These are phyloP conservation scores for Operophtera brumata DNA, from an alignment of 2,888 invertebrate genomes.

Conservation along the genomic window DNA sequence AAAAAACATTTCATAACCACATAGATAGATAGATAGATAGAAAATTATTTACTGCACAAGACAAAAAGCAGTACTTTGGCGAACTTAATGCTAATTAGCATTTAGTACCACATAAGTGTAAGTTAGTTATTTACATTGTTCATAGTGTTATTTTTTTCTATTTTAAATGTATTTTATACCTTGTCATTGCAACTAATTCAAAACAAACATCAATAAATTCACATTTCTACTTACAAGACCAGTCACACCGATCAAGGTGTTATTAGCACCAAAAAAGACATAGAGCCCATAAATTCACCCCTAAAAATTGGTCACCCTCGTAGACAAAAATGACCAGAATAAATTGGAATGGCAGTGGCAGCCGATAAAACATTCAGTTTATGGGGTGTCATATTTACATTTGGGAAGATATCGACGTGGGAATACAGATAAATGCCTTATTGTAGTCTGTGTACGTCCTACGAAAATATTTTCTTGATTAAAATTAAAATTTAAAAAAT, in stretches of 20 bases:
- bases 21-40: too few species aligned
- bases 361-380: slow-evolving; percentile 79
- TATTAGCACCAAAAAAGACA: slow-evolving; percentile 61
- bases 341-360: slow-evolving; percentile 78
- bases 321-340: slow-evolving; percentile 79
- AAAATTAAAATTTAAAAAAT: neutral
- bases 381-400: slow-evolving; percentile 81
- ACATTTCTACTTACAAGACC: slow-evolving; percentile 32
- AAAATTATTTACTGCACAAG: too few species aligned
- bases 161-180: neutral
- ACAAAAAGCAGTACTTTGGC: too few species aligned
- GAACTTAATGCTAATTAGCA: too few species aligned
- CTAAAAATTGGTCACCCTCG: slow-evolving; percentile 75
- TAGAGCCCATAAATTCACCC: slow-evolving; percentile 71
- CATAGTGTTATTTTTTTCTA: neutral
- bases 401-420: slow-evolving; percentile 70
- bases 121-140: neutral
- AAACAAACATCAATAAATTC: slow-evolving; percentile 21
- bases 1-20: too few species aligned
- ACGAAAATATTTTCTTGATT: neutral
- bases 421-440: slow-evolving; percentile 63
- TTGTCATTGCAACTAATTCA: neutral
- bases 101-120: neutral
- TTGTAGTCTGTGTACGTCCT: slow-evolving; percentile 33
- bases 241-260: slow-evolving; percentile 48